A percentile compares a stretch with the other conserved stretches of the same genome.
phyloP scores from a whole-genome alignment of 2,888 invertebrate genomes.

The Augiades crinisus region DNA sequence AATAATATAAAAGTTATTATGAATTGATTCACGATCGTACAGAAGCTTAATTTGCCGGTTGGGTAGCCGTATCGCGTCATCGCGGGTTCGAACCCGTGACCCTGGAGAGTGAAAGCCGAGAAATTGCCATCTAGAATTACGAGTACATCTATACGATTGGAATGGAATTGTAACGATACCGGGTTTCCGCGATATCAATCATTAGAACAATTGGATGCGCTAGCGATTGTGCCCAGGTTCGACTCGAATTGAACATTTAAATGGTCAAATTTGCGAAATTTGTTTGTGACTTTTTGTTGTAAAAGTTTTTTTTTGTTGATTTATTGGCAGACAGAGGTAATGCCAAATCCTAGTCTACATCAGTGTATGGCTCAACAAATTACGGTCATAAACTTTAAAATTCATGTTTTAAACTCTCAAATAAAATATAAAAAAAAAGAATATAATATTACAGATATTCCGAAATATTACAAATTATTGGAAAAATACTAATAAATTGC shows the following conservation, averaged over 20 bases:
- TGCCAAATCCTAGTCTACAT: no score
- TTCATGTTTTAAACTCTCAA: no score
- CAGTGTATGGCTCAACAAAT: no score
- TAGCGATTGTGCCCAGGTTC: neutral
- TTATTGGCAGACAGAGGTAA: no score
- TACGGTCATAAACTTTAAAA: no score
- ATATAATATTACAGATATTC: no score
- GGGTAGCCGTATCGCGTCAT: slow-evolving; percentile 39
- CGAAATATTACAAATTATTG: no score
- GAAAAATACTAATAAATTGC: no score
- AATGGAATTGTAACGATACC: slow-evolving; percentile 35
- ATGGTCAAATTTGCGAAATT: neutral
- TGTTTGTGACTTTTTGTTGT: neutral
- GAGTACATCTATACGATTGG: slow-evolving; percentile 33
- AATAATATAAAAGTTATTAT: slow-evolving; percentile 20
- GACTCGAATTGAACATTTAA: neutral
- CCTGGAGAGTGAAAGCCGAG: slow-evolving; percentile 54
- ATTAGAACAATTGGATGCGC: slow-evolving; percentile 16
- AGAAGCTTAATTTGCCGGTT: slow-evolving; percentile 40
- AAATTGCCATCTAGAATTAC: slow-evolving; percentile 53
- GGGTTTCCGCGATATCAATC: slow-evolving; percentile 33
- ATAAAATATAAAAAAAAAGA: no score
- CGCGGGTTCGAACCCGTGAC: slow-evolving; percentile 57
- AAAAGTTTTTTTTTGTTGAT: neutral
- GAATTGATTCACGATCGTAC: slow-evolving; percentile 11